phyloP scores from a whole-genome alignment of 1,140 invertebrate genomes.

The Formica exsecta region DNA sequence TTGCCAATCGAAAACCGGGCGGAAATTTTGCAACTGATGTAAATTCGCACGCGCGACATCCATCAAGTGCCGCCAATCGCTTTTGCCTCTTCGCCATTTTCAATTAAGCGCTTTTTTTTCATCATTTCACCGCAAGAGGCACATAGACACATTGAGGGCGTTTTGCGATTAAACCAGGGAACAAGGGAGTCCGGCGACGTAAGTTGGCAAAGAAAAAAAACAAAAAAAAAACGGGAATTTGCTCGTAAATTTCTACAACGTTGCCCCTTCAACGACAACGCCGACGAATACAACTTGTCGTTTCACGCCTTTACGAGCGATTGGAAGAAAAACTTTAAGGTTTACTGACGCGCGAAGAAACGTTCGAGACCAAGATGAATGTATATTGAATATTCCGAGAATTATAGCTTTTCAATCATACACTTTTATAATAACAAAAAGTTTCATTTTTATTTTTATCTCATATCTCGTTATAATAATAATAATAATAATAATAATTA shows the following conservation, averaged over 20 bases:
- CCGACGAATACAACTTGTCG: constrained; percentile 8
- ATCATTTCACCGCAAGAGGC: background rate
- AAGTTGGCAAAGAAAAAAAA: background rate
- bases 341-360: constrained; percentile 25
- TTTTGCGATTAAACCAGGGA: constrained; percentile 4
- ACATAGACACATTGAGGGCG: background rate
- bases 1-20: background rate
- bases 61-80: background rate
- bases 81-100: background rate
- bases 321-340: constrained; percentile 31
- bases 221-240: background rate
- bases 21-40: background rate
- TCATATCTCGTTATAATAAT: background rate
- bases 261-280: constrained; percentile 19
- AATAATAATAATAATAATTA: background rate
- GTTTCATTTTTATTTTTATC: background rate
- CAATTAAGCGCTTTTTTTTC: background rate
- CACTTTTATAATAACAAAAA: background rate
- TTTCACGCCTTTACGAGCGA: constrained; percentile 47
- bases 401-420: background rate
- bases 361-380: background rate
- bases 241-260: constrained; percentile 42
- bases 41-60: constrained; percentile 3
- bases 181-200: constrained; percentile 5
- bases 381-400: background rate